Base-by-base conservation (phyloP, 2,797 vertebrate species). In the Cebuella pygmaea region DNA sequence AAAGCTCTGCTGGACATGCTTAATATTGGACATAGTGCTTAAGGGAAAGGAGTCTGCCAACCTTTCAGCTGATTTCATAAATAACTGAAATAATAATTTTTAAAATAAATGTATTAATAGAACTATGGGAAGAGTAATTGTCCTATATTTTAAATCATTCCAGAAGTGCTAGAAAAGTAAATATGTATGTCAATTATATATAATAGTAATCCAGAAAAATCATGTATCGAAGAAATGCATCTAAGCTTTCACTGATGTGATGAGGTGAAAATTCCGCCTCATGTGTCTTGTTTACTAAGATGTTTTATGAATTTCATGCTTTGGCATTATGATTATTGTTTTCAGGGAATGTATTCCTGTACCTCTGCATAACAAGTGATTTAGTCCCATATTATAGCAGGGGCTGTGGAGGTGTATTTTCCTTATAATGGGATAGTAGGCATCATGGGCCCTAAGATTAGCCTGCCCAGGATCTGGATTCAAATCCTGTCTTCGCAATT, bases 131-230 rank as follows among this genome's bases (percentile, higher is more conserved):
- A 87, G 70, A 89, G 57, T 93, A 67, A 76, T 87, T 94, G 39
- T 88, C n/a, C 41, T 84, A 6, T 20, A 64, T 57, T 93, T 92
- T 90, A 95, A 85, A n/a, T 59, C 81, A 59, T 93, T 94, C n/a
- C 57, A 59, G 50, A 52, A 76, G 61, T 76, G 8, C 48, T 78
- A 74, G 67, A 93, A 83, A 67, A 93, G 41, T 78, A 94, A 97
- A 85, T 75, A 59, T 50, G 44, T 85, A 48, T 64, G 48, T 88
- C 55, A 79, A 44, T 88, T 81, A 50, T 55, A 8, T 36, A n/a
- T 64, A 67, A 67, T 67, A 70, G 6, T 36, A 27, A 79, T 90
- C 19, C 7, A 9, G 59, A 50, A 95, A 84, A 93, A 48, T 67
- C n/a, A 55, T 80, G 6, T 39, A 5, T 48, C 3, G 52, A 87